A percentile compares a stretch with the other conserved stretches of the same genome.
Evolutionary conservation across 35 echinoderm and acorn worm genomes (phyloP).

Genomic region (Amphiura filiformis): DNA sequence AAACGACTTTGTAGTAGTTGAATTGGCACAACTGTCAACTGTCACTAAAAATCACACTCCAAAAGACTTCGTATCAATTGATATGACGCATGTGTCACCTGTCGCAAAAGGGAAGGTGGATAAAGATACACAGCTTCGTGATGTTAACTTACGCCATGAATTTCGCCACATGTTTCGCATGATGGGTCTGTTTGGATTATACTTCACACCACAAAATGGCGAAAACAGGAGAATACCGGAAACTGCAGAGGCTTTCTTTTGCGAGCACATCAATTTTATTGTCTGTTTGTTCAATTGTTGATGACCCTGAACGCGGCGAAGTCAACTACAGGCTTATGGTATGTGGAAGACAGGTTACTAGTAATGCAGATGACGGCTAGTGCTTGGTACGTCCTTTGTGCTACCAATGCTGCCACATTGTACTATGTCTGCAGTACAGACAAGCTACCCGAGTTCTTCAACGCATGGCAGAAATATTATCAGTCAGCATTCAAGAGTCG

Average conservation of each 20-base stretch:
- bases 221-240: too few relatives aligned
- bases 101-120: too few relatives aligned
- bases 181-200: background rate
- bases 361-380: background rate
- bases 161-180: background rate
- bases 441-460: background rate
- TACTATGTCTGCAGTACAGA: background rate
- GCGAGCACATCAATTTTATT: background rate
- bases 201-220: background rate
- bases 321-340: background rate
- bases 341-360: too few relatives aligned
- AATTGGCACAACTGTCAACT: too few relatives aligned
- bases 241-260: background rate
- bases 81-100: too few relatives aligned
- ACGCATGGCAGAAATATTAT: background rate
- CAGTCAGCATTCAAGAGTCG: background rate
- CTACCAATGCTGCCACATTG: background rate
- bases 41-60: too few relatives aligned
- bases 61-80: too few relatives aligned
- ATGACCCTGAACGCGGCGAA: background rate
- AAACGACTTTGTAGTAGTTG: too few relatives aligned
- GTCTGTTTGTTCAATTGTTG: background rate
- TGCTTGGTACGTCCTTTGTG: background rate
- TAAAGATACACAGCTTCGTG: too few relatives aligned
- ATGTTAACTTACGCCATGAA: background rate